These are phyloP conservation scores for Lagopus leucura DNA, from an alignment of 2,113 vertebrate species.

Conservation along the genomic window DNA sequence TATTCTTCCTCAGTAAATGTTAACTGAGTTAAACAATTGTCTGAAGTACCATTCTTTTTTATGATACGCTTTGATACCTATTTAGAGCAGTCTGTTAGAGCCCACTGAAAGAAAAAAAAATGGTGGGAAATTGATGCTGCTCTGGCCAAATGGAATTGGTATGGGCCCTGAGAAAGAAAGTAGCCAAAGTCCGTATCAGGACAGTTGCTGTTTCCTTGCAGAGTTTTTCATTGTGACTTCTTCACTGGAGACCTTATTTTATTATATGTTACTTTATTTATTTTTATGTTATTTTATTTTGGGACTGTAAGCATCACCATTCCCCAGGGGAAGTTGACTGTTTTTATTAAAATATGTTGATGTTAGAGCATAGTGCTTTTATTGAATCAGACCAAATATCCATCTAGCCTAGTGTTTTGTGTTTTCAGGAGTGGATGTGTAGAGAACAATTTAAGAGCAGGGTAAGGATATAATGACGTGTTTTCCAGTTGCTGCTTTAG, in stretches of 20 bases:
- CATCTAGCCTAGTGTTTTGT: not conserved
- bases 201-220: not conserved
- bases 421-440: not conserved
- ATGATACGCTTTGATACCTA: not conserved
- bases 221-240: not conserved
- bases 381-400: not conserved
- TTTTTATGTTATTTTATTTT: not conserved
- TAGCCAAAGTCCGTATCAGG: not conserved
- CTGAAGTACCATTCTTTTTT: not conserved
- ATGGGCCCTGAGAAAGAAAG: not conserved
- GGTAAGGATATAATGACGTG: not conserved
- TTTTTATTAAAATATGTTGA: not conserved
- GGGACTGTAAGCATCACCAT: not conserved
- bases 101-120: not conserved
- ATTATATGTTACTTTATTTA: no score
- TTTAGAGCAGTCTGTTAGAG: not conserved
- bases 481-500: not conserved
- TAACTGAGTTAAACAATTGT: not conserved
- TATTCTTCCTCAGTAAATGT: not conserved
- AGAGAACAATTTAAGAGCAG: not conserved
- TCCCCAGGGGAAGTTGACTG: not conserved
- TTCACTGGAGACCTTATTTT: not conserved
- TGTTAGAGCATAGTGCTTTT: not conserved
- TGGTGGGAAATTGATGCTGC: not conserved
- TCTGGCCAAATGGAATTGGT: not conserved